These are phyloP conservation scores for Brachyrhaphis roseni DNA, from an alignment of 2,797 vertebrate genomes.

Conservation along the genomic window DNA sequence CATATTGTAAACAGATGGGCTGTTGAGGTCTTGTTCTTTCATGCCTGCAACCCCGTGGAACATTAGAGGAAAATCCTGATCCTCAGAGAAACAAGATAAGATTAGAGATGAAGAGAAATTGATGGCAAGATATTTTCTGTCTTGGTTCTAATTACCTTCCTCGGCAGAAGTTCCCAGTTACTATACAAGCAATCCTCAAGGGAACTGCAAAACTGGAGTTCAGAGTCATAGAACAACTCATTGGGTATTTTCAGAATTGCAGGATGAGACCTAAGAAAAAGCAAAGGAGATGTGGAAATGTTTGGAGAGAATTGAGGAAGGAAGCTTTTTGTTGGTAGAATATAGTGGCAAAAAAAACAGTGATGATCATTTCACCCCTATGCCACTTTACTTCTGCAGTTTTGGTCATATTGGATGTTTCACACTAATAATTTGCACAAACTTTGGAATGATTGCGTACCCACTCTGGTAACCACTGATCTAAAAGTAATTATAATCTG, in stretches of 20 bases:
- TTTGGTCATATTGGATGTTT: not conserved
- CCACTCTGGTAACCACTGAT: not conserved
- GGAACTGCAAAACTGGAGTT: constrained; percentile 77
- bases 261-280: constrained; percentile 81
- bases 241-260: constrained; percentile 86
- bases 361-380: not conserved
- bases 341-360: not conserved
- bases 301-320: not conserved
- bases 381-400: not conserved
- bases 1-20: constrained; percentile 88
- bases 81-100: not conserved
- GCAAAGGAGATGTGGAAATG: not conserved
- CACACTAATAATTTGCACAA: not conserved
- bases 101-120: not conserved
- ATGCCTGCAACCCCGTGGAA: constrained; percentile 88
- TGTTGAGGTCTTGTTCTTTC: constrained; percentile 80
- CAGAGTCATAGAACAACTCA: constrained; percentile 85
- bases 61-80: constrained; percentile 90
- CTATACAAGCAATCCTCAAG: constrained; percentile 72
- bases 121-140: not conserved
- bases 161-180: constrained; percentile 84
- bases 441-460: not conserved
- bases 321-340: not conserved
- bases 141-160: constrained; percentile 66
- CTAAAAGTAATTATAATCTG: not conserved